Evolutionary conservation across 2,113 vertebrate genomes (phyloP).

Genomic region (Xenotilapia flavipinnis): DNA sequence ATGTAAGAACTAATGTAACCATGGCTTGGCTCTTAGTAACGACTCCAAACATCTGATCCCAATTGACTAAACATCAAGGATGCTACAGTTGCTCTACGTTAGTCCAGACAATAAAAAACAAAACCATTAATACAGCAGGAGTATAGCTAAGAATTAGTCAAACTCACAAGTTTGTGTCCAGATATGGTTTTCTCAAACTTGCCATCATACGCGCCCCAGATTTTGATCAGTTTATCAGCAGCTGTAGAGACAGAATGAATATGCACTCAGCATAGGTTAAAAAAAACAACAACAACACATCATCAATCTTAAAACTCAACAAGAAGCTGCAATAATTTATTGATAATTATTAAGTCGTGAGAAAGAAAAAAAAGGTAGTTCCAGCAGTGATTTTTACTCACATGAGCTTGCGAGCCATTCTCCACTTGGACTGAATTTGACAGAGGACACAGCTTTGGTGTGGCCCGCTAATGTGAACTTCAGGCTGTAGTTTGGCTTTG

Average conservation of each 20-base stretch:
- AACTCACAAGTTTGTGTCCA: conserved; percentile 95
- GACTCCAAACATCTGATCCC: not conserved
- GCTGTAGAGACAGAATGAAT: conserved; percentile 66
- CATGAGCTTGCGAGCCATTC: conserved; percentile 98
- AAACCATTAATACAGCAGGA: not conserved
- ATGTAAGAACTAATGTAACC: not conserved
- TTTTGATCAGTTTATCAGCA: conserved; percentile 98
- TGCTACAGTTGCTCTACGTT: not conserved
- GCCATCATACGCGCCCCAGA: conserved; percentile 97
- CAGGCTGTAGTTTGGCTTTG: conserved; percentile 95
- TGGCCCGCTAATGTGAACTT: conserved; percentile 97
- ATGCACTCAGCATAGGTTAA: not conserved
- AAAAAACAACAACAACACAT: not conserved
- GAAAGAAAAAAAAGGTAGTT: not conserved
- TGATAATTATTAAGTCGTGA: not conserved
- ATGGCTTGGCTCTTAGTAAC: not conserved
- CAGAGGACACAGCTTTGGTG: conserved; percentile 96
- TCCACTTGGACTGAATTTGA: conserved; percentile 97
- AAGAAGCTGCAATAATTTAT: not conserved
- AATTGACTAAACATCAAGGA: not conserved
- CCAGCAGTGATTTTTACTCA: conserved; percentile 65
- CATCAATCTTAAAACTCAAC: not conserved
- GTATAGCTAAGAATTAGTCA: not conserved
- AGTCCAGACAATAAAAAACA: not conserved
- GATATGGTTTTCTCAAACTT: conserved; percentile 92